Evolutionary conservation across 1,140 invertebrate genomes (phyloP).

Genomic region (Sycophaga agraensis): DNA sequence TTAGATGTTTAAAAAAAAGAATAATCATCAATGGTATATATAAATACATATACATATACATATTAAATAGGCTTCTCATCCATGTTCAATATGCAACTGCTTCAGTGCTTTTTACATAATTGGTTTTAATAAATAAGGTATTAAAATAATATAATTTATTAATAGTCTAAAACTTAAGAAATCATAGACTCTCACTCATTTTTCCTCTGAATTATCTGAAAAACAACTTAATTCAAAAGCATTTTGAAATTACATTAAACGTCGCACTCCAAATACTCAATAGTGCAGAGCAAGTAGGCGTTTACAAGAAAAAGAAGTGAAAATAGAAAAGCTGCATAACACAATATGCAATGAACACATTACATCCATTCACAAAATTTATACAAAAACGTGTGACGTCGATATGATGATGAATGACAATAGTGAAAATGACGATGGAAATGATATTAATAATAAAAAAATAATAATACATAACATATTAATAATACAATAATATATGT

Average conservation of each 20-base stretch:
- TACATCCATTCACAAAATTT: conserved; percentile 45
- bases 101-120: conserved; percentile 27
- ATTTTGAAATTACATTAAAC: conserved; percentile 18
- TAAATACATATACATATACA: too few relatives aligned
- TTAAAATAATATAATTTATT: conserved; percentile 29
- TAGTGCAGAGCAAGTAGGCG: conserved; percentile 15
- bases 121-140: conserved; percentile 28
- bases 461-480: conserved; percentile 18
- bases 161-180: conserved; percentile 22
- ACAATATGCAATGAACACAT: conserved; percentile 46
- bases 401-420: conserved; percentile 25
- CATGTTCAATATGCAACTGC: conserved; percentile 13
- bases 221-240: conserved; percentile 16
- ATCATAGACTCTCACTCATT: conserved; percentile 8
- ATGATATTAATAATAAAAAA: conserved; percentile 20
- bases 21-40: too few relatives aligned
- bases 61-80: not conserved
- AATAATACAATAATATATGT: conserved; percentile 31
- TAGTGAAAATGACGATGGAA: conserved; percentile 23
- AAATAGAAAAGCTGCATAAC: conserved; percentile 36
- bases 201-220: conserved; percentile 19
- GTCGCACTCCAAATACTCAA: not conserved
- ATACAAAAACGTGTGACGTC: conserved; percentile 36
- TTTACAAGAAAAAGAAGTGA: conserved; percentile 13
- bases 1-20: not conserved